These are phyloP conservation scores for Oncopodura yosiiana DNA, from an alignment of 1,140 invertebrate genomes.

Conservation along the genomic window DNA sequence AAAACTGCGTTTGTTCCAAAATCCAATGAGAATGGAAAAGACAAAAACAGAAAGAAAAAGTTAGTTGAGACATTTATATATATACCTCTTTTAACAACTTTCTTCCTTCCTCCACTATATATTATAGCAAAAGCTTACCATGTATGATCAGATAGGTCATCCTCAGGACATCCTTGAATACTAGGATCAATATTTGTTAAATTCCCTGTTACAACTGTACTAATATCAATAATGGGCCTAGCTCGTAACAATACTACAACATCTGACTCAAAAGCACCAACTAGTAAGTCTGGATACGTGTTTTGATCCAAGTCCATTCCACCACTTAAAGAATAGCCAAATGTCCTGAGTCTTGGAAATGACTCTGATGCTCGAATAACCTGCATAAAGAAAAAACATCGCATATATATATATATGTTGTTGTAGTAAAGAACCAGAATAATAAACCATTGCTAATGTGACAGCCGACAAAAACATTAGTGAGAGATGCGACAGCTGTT, in stretches of 20 bases:
- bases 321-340: slow-evolving; percentile 81
- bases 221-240: slow-evolving; percentile 75
- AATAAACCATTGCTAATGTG: no score
- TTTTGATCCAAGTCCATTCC: slow-evolving; percentile 83
- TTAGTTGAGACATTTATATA: background rate
- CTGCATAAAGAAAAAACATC: slow-evolving; percentile 37
- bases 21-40: background rate
- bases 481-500: no score
- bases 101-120: no score
- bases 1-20: slow-evolving; percentile 50
- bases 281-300: slow-evolving; percentile 80
- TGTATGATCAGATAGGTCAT: slow-evolving; percentile 56
- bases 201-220: slow-evolving; percentile 49
- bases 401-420: background rate
- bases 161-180: slow-evolving; percentile 55
- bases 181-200: slow-evolving; percentile 70
- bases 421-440: background rate
- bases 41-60: background rate
- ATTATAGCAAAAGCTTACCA: no score
- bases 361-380: slow-evolving; percentile 46
- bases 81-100: no score
- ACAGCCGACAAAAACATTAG: no score
- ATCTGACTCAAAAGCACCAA: slow-evolving; percentile 77
- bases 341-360: slow-evolving; percentile 53
- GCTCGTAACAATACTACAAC: slow-evolving; percentile 61